A percentile compares a stretch with the other conserved stretches of the same genome.
phyloP scores from a whole-genome alignment of 2,113 vertebrate species.

The Brachirus orientalis region DNA sequence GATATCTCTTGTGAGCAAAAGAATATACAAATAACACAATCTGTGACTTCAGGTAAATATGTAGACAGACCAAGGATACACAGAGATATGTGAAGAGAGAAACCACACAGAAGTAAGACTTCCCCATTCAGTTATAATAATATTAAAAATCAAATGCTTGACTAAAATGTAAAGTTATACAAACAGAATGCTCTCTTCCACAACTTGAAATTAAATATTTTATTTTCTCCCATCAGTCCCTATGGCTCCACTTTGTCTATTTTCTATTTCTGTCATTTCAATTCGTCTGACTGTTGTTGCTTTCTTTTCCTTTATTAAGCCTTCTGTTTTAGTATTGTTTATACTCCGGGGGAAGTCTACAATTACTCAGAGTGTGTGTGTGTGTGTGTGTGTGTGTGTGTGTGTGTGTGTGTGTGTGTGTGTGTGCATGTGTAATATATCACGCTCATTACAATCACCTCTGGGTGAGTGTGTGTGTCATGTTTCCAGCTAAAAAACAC shows the following conservation, averaged over 20 bases:
- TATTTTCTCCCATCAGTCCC: conserved; percentile 38
- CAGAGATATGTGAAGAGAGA: conserved; percentile 22
- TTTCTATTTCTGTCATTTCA: conserved; percentile 55
- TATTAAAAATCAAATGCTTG: conserved; percentile 32
- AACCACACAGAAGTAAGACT: conserved; percentile 8
- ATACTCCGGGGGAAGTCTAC: conserved; percentile 55
- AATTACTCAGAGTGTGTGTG: conserved; percentile 58
- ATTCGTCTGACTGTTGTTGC: conserved; percentile 50
- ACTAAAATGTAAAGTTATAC: too few species aligned
- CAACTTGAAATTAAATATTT: conserved; percentile 31
- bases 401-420: conserved; percentile 46
- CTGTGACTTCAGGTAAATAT: conserved; percentile 48
- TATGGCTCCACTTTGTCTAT: conserved; percentile 29
- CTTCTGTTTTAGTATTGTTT: conserved; percentile 61
- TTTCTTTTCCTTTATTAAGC: conserved; percentile 65
- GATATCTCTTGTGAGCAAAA: conserved; percentile 61
- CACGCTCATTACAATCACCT: conserved; percentile 69
- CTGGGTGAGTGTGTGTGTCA: conserved; percentile 60
- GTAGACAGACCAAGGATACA: conserved; percentile 41
- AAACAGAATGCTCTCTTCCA: conserved; percentile 19
- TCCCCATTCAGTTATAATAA: conserved; percentile 31
- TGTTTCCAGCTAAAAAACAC: conserved; percentile 59
- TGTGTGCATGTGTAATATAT: conserved; percentile 33
- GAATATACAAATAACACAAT: conserved; percentile 58
- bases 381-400: conserved; percentile 34